Conservation (phyloP, 2,888 invertebrate species). For the Melipona beecheii region DNA sequence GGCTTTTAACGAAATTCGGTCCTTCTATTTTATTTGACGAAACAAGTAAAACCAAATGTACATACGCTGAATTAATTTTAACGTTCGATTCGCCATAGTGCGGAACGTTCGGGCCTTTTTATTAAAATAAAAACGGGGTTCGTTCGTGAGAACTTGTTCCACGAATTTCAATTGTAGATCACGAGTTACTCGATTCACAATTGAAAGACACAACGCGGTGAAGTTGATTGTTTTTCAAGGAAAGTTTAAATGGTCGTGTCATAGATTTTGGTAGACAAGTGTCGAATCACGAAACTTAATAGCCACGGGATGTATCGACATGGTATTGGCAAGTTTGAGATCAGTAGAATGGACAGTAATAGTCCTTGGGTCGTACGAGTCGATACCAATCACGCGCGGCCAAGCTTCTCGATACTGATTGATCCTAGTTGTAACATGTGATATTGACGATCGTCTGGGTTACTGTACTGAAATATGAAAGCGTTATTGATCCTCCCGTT, state of each 20-base stretch:
- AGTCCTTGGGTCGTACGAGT: conserved; percentile 34
- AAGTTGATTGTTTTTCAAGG: not conserved
- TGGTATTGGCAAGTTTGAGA: conserved; percentile 34
- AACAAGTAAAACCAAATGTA: too few species aligned
- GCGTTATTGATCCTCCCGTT: not conserved
- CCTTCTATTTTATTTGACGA: too few species aligned
- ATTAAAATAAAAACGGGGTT: not conserved
- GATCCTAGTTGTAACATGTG: not conserved
- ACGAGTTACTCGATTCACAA: not conserved
- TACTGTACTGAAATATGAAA: not conserved
- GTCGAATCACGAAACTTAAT: conserved; percentile 20
- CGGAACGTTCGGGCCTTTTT: not conserved
- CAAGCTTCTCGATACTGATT: conserved; percentile 5
- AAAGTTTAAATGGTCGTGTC: not conserved
- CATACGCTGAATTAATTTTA: not conserved
- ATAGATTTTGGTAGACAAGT: conserved; percentile 2
- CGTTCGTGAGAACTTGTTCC: not conserved
- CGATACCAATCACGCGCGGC: conserved; percentile 24
- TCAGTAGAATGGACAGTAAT: conserved; percentile 40
- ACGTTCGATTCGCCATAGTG: not conserved
- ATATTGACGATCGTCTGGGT: not conserved
- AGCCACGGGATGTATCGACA: conserved; percentile 21
- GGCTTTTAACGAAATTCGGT: too few species aligned
- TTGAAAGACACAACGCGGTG: not conserved
- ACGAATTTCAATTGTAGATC: not conserved